Conservation (phyloP, 2,888 invertebrate genomes). For the Sphaerophoria taeniata region DNA sequence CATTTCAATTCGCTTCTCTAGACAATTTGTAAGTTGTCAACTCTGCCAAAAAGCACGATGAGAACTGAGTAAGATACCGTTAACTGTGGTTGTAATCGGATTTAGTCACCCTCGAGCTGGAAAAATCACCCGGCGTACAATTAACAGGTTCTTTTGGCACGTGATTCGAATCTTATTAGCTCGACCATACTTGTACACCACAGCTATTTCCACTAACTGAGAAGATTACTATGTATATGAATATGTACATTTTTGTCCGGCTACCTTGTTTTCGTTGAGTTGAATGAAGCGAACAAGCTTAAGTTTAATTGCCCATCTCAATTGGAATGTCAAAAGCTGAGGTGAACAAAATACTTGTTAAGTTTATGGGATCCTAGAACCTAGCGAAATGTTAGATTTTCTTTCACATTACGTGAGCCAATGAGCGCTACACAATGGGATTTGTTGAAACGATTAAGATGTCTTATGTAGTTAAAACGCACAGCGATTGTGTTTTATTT, state of each 20-base stretch:
- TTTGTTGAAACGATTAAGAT: no score
- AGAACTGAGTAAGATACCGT: background rate
- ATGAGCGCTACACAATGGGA: no score
- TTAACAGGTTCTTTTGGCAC: conserved; percentile 63
- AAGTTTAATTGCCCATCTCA: conserved; percentile 58
- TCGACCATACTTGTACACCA: background rate
- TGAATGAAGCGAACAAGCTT: conserved; percentile 41
- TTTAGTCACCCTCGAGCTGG: conserved; percentile 35
- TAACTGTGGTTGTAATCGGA: conserved; percentile 53
- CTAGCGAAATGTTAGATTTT: conserved; percentile 38
- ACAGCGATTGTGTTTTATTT: no score
- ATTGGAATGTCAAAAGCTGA: conserved; percentile 33
- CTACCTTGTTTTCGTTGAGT: background rate
- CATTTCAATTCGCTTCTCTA: conserved; percentile 27
- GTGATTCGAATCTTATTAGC: conserved; percentile 61
- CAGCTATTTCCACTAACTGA: background rate
- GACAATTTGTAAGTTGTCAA: conserved; percentile 8
- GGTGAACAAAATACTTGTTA: conserved; percentile 22
- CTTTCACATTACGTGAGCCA: background rate
- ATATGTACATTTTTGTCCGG: background rate
- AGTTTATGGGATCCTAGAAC: background rate
- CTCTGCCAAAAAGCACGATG: background rate
- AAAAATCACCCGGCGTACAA: conserved; percentile 14
- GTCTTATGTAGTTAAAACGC: no score
- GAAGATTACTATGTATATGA: conserved; percentile 4